Base-by-base conservation (phyloP, 1,140 invertebrate species). In the Diuraphis noxia region DNA sequence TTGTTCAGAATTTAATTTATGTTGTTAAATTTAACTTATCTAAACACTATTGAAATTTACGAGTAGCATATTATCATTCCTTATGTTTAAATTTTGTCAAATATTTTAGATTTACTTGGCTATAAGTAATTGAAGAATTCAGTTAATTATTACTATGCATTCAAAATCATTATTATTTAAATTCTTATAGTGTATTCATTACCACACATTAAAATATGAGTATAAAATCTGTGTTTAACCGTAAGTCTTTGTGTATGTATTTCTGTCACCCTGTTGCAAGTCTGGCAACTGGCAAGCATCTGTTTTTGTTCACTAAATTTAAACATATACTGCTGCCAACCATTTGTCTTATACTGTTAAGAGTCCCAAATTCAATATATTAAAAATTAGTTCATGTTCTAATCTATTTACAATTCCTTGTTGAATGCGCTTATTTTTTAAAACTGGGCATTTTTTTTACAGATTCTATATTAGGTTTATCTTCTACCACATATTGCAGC, bases 241-340 rank as follows among this genome's bases (percentile, higher is more conserved):
- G 17, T 40, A 30, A 38, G 52, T 88, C 52, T 63, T 88, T 88
- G 49, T 88, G 30, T 87, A 30, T 88, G 86, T 91, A 91, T 81
- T 91, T 91, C 41, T 81, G 89, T 91, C 43, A 82, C 41, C n/a
- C 43, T 43, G 63, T 46, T 90, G 43, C 19, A 91, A 49, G 72
- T 79, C 77, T 91, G 89, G 89, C 88, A 90, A 90, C 63, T 79
- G 88, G 88, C 77, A 81, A 90, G 77, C 63, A 81, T 91, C 89
- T 91, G 89, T 81, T 91, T 81, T 91, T 91, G 41, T 81, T 91
- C 72, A 91, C 89, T 91, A 91, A 91, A 91, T 81, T 91, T 91
- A 91, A 91, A 91, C 89, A 91, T 81, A 38, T 82, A 38, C 72
- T 91, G 21, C 49, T 91, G 89, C 89, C 63, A 90, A 79, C 88